These are phyloP conservation scores for Bombus difficillimus DNA, from an alignment of 1,140 invertebrate species.

Conservation along the genomic window DNA sequence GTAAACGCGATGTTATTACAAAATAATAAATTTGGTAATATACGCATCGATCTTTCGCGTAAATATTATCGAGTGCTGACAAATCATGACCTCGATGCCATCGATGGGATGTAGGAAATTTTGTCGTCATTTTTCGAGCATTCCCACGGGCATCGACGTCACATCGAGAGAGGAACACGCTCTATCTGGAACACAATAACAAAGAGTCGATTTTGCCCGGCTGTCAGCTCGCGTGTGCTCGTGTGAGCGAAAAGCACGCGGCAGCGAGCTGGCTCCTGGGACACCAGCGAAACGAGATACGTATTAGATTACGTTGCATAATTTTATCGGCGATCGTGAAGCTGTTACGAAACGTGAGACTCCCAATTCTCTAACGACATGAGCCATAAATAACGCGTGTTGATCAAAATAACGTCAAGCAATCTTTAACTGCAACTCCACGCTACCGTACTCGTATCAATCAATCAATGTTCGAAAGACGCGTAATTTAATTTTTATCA, in stretches of 20 bases:
- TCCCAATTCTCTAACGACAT: constrained; percentile 53
- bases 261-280: constrained; percentile 52
- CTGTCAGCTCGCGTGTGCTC: constrained; percentile 52
- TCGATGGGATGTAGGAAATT: no score
- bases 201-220: constrained; percentile 50
- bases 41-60: no score
- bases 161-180: background rate
- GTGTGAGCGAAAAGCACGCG: constrained; percentile 57
- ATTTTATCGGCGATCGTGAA: constrained; percentile 78
- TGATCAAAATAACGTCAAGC: constrained; percentile 47
- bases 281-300: constrained; percentile 73
- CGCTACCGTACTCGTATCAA: no score
- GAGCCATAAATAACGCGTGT: constrained; percentile 50
- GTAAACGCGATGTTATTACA: no score
- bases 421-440: background rate
- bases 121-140: constrained; percentile 6
- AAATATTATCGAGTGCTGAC: background rate
- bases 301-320: constrained; percentile 79
- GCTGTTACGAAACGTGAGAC: constrained; percentile 72
- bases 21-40: no score
- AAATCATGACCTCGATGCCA: background rate
- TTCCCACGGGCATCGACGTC: constrained; percentile 28
- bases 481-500: background rate
- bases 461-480: background rate
- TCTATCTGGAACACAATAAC: constrained; percentile 28